Percentiles rank a stretch among this genome's conserved stretches.
Conservation (phyloP, 2,113 vertebrate genomes). For the Esox niger region DNA sequence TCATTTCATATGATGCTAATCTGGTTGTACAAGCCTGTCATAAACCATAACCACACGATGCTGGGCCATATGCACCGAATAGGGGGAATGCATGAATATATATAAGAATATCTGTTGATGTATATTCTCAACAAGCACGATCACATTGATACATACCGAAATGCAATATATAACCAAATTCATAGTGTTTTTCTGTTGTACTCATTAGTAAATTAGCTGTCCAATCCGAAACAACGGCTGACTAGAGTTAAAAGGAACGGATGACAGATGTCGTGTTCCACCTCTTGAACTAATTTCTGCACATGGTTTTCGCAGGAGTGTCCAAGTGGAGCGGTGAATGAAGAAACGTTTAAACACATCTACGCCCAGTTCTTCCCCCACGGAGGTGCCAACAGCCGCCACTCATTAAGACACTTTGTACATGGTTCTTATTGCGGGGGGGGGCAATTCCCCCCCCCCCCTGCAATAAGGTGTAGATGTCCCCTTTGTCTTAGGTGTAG, state of each 20-base stretch:
- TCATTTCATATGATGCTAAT: constrained; percentile 66
- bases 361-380: constrained; percentile 98
- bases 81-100: background rate
- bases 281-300: background rate
- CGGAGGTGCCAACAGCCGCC: constrained; percentile 80
- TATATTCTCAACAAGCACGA: background rate
- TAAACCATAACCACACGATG: constrained; percentile 74
- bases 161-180: background rate
- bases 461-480: no score
- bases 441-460: no score
- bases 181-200: background rate
- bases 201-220: no score
- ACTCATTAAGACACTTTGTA: background rate
- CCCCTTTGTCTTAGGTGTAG: no score
- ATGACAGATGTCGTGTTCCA: background rate
- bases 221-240: no score
- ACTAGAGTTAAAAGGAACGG: no score
- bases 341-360: constrained; percentile 98
- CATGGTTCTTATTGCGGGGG: no score
- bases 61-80: constrained; percentile 59
- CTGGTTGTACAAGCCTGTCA: constrained; percentile 77
- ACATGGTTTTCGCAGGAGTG: constrained; percentile 79
- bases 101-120: background rate
- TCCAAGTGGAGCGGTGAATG: constrained; percentile 94
- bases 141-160: background rate